phyloP scores from a whole-genome alignment of 2,797 vertebrate genomes.

The Sphaeramia orbicularis region DNA sequence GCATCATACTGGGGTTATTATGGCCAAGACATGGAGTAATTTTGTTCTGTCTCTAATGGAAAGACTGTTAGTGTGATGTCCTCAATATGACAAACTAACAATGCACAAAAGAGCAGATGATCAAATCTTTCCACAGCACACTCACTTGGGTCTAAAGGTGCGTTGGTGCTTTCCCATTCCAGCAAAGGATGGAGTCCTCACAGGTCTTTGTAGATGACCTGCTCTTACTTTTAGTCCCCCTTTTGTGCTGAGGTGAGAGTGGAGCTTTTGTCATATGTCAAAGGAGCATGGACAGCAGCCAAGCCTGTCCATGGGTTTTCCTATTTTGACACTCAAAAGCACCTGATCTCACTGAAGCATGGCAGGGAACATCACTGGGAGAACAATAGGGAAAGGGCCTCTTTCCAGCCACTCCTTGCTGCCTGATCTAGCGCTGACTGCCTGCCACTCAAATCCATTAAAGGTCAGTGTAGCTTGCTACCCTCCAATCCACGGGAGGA shows the following conservation, averaged over 20 bases:
- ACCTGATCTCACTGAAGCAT: slow-evolving; percentile 83
- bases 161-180: slow-evolving; percentile 70
- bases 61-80: slow-evolving; percentile 52
- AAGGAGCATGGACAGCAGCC: slow-evolving; percentile 81
- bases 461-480: slow-evolving; percentile 73
- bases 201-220: slow-evolving; percentile 64
- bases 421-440: slow-evolving; percentile 61
- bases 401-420: slow-evolving; percentile 73
- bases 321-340: slow-evolving; percentile 86
- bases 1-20: neutral
- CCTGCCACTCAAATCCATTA: slow-evolving; percentile 76
- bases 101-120: slow-evolving; percentile 69
- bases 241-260: slow-evolving; percentile 70
- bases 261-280: slow-evolving; percentile 83
- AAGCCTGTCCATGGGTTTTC: slow-evolving; percentile 82
- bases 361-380: slow-evolving; percentile 69
- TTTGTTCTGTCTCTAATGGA: slow-evolving; percentile 27
- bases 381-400: slow-evolving; percentile 80
- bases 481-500: slow-evolving; percentile 56
- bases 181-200: slow-evolving; percentile 45
- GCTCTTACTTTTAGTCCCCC: slow-evolving; percentile 60
- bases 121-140: slow-evolving; percentile 74
- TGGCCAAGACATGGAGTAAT: slow-evolving; percentile 7
- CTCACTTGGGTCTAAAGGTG: slow-evolving; percentile 71
- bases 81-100: slow-evolving; percentile 51